Evolutionary conservation across 2,888 invertebrate genomes (phyloP).

Genomic region (Sicus ferrugineus): DNA sequence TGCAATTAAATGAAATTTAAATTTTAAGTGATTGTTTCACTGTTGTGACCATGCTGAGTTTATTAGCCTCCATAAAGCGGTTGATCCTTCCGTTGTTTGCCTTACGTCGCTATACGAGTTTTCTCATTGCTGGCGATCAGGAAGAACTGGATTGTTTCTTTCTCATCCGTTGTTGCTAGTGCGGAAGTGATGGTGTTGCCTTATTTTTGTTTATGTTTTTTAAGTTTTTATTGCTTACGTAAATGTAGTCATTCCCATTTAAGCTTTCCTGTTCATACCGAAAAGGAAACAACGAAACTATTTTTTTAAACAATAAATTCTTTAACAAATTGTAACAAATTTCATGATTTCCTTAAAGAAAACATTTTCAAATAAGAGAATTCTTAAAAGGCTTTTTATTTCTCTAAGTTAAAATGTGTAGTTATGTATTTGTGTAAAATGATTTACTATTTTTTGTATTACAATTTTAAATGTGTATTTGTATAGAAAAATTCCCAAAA

Average conservation of each 20-base stretch:
- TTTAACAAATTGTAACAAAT: neutral
- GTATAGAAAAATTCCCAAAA: too few species aligned
- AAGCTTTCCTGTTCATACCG: neutral
- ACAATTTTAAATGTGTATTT: too few species aligned
- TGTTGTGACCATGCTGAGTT: neutral
- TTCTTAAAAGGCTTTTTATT: neutral
- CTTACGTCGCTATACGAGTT: neutral
- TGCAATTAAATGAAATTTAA: too few species aligned
- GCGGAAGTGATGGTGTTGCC: neutral
- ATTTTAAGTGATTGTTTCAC: neutral
- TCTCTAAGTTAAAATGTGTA: neutral
- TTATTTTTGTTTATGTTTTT: neutral
- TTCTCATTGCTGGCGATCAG: neutral
- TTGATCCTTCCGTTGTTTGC: neutral
- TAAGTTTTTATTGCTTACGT: neutral
- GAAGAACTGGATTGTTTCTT: neutral
- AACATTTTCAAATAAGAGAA: neutral
- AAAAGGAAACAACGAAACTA: neutral
- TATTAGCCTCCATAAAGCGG: neutral
- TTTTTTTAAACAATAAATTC: too few species aligned
- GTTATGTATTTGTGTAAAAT: neutral
- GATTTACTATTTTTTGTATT: too few species aligned
- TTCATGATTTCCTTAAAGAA: neutral
- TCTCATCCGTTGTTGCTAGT: neutral
- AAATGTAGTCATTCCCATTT: neutral